phyloP scores from a whole-genome alignment of 2,888 invertebrate species.

The Mythimna ferrago region DNA sequence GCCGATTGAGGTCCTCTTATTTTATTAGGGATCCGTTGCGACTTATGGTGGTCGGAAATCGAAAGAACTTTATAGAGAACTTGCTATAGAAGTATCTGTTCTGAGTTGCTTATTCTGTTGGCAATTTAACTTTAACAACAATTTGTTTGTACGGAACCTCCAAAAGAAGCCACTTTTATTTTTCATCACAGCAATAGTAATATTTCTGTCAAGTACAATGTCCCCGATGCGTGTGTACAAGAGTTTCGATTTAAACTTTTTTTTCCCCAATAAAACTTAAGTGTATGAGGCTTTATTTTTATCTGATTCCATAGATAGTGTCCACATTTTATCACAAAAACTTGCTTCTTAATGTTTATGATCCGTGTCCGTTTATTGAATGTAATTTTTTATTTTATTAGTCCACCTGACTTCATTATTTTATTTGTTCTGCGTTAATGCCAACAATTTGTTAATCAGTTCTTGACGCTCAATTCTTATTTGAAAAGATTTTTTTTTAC shows the following conservation, averaged over 20 bases:
- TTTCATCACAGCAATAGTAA: background rate
- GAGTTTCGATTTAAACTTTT: slow-evolving; percentile 12
- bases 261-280: slow-evolving; percentile 24
- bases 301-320: slow-evolving; percentile 59
- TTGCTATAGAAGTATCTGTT: background rate
- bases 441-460: slow-evolving; percentile 31
- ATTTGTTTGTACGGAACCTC: background rate
- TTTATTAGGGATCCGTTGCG: slow-evolving; percentile 12
- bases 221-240: slow-evolving; percentile 2
- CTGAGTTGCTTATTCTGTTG: background rate
- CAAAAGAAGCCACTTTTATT: background rate
- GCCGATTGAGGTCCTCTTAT: slow-evolving; percentile 13
- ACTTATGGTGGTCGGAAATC: background rate
- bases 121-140: background rate
- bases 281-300: slow-evolving; percentile 49
- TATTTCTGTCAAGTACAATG: slow-evolving; percentile 35
- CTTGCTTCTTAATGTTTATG: slow-evolving; percentile 52
- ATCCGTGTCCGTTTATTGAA: slow-evolving; percentile 54
- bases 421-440: slow-evolving; percentile 31
- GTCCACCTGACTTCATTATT: slow-evolving; percentile 35
- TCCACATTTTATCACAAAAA: slow-evolving; percentile 52
- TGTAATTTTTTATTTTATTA: slow-evolving; percentile 54
- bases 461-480: slow-evolving; percentile 9
- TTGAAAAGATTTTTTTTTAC: background rate
- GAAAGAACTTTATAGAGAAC: background rate